phyloP scores from a whole-genome alignment of 2,113 vertebrate species.

The Prionailurus bengalensis region DNA sequence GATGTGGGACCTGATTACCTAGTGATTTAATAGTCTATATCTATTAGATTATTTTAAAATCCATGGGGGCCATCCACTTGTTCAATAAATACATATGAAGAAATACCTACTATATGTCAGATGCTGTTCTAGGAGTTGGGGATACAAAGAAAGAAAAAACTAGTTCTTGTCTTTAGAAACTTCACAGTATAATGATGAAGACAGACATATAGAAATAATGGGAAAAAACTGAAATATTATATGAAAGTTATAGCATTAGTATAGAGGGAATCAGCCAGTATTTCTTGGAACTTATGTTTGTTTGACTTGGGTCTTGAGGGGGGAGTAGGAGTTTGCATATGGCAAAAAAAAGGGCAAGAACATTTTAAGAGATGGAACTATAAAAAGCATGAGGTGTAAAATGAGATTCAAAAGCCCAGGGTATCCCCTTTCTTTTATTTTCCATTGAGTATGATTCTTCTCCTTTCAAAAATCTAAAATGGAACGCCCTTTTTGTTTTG shows the following conservation, averaged over 20 bases:
- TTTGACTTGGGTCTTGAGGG: slow-evolving; percentile 4
- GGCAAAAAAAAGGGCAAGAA: neutral
- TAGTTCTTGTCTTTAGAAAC: neutral
- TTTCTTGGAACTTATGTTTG: neutral
- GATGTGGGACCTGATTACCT: neutral
- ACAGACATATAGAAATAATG: neutral
- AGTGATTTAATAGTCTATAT: neutral
- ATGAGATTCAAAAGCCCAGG: neutral
- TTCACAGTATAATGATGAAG: neutral
- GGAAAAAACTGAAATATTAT: neutral
- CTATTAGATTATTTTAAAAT: neutral
- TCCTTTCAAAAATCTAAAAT: neutral
- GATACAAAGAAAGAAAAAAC: neutral
- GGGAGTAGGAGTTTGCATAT: neutral
- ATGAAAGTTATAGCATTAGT: neutral
- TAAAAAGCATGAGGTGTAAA: neutral
- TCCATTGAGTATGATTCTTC: neutral
- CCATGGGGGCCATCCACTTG: neutral
- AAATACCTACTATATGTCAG: neutral
- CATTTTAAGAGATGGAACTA: neutral
- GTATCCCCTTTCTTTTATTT: neutral
- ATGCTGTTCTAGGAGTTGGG: neutral
- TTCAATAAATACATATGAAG: neutral
- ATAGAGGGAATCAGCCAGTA: neutral
- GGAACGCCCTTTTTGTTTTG: neutral